Evolutionary conservation across 2,888 invertebrate species (phyloP).

Genomic region (Ctena decussata): DNA sequence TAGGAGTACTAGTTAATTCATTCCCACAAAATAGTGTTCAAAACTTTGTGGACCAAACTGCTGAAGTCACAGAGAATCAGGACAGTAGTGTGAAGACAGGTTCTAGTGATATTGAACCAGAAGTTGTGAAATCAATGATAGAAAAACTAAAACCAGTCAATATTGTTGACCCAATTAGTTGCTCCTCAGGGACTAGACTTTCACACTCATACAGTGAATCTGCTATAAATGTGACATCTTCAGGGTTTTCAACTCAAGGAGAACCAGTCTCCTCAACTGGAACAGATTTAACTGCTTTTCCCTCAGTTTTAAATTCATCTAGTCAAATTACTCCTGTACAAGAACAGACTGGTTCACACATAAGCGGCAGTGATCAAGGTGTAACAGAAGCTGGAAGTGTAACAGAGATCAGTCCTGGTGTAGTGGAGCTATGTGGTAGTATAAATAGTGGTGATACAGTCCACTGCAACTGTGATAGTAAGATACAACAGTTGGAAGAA

Average conservation of each 20-base stretch:
- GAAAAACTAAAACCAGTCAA: conserved; percentile 62
- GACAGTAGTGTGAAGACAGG: not conserved
- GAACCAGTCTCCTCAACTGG: not conserved
- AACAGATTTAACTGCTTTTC: not conserved
- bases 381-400: not conserved
- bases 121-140: not conserved
- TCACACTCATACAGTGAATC: conserved; percentile 42
- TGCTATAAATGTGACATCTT: conserved; percentile 4
- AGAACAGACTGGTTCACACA: not conserved
- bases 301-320: not conserved
- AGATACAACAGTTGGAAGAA: conserved; percentile 64
- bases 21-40: conserved; percentile 24
- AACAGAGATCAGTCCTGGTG: not conserved
- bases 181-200: conserved; percentile 17
- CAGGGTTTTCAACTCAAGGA: not conserved
- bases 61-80: not conserved
- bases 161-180: conserved; percentile 63
- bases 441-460: not conserved
- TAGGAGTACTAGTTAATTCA: conserved; percentile 39
- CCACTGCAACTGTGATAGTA: conserved; percentile 43
- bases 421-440: not conserved
- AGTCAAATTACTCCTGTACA: not conserved
- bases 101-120: not conserved
- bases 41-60: not conserved
- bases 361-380: not conserved